Conservation (phyloP, 2,113 vertebrate species). For the Edolisoma coerulescens region DNA sequence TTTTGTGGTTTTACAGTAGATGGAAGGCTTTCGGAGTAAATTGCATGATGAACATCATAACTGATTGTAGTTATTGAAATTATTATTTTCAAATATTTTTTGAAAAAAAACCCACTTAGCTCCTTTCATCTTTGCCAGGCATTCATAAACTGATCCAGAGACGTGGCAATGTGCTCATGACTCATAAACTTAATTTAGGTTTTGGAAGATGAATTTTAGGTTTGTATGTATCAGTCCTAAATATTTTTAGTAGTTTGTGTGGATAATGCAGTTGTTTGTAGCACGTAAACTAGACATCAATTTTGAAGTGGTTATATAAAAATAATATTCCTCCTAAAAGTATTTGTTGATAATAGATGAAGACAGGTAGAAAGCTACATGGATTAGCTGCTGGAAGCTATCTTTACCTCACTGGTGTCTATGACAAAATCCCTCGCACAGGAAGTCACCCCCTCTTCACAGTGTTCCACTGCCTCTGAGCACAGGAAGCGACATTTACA, state of each 20-base stretch:
- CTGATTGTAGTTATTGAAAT: background rate
- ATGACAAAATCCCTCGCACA: background rate
- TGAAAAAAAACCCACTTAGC: fast-evolving
- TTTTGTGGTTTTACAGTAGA: background rate
- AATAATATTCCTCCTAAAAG: background rate
- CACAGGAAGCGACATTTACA: background rate
- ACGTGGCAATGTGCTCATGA: background rate
- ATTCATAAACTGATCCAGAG: background rate
- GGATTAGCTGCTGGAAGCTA: background rate
- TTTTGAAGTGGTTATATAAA: background rate
- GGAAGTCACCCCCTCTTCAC: background rate
- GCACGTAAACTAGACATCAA: background rate
- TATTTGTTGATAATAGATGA: background rate
- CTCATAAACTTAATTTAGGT: background rate
- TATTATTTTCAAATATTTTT: background rate
- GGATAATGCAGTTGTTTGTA: background rate
- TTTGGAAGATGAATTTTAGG: background rate
- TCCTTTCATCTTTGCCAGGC: background rate
- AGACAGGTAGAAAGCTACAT: background rate
- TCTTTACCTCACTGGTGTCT: background rate
- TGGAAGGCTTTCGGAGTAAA: background rate
- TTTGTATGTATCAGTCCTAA: background rate
- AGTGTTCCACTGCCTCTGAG: background rate
- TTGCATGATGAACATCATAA: background rate
- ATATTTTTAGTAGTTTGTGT: background rate